Evolutionary conservation across 2,797 vertebrate genomes (phyloP).

Genomic region (Phalloptychus januarius): DNA sequence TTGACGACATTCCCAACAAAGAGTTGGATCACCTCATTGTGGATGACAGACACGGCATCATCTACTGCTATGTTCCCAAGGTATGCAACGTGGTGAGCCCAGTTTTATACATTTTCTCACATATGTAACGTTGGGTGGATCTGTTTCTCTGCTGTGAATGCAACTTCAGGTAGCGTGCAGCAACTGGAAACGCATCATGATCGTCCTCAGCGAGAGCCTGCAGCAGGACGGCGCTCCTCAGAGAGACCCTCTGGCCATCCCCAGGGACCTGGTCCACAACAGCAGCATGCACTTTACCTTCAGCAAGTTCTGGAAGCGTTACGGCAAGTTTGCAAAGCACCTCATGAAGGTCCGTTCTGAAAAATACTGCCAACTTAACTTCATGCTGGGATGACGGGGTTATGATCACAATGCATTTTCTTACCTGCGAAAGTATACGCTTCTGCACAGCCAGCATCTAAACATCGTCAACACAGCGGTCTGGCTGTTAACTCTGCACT

Average conservation of each 20-base stretch:
- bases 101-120: not conserved
- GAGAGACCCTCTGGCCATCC: slow-evolving; percentile 89
- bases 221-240: slow-evolving; percentile 88
- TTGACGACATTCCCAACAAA: slow-evolving; percentile 96
- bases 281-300: slow-evolving; percentile 94
- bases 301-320: slow-evolving; percentile 97
- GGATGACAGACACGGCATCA: slow-evolving; percentile 93
- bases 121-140: not conserved
- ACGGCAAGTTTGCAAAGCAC: slow-evolving; percentile 91
- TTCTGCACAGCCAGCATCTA: too few relatives aligned
- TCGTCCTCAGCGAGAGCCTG: slow-evolving; percentile 92
- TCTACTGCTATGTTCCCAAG: slow-evolving; percentile 99
- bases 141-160: not conserved
- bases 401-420: not conserved
- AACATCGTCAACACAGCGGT: too few relatives aligned
- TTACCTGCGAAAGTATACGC: not conserved
- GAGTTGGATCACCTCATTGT: slow-evolving; percentile 97
- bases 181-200: slow-evolving; percentile 99
- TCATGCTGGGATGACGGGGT: not conserved
- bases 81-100: slow-evolving; percentile 29
- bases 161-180: slow-evolving; percentile 88
- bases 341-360: slow-evolving; percentile 88
- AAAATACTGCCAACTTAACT: not conserved
- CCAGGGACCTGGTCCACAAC: slow-evolving; percentile 89
- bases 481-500: too few relatives aligned